Conservation (phyloP, 2,113 vertebrate genomes). For the Nothobranchius furzeri region DNA sequence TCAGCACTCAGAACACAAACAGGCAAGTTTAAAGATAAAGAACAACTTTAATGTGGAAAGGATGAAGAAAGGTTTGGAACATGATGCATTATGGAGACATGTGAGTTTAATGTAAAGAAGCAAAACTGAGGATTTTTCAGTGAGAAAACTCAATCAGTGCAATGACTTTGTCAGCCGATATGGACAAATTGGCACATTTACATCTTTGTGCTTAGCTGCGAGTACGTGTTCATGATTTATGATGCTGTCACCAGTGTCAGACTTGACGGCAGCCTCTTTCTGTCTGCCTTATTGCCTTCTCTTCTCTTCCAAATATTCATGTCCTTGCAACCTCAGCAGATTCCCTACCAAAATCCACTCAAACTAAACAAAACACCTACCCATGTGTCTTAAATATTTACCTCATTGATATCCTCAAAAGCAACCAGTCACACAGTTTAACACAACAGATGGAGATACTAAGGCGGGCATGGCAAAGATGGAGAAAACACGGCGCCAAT, state of each 20-base stretch:
- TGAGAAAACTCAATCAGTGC: background rate
- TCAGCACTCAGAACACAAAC: conserved; percentile 19
- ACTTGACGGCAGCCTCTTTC: conserved; percentile 1
- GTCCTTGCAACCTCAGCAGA: background rate
- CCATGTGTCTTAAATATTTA: conserved; percentile 41
- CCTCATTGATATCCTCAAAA: conserved; percentile 35
- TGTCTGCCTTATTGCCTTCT: background rate
- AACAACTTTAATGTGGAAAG: conserved; percentile 22
- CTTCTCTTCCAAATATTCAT: conserved; percentile 5
- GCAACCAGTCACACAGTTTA: conserved; percentile 55
- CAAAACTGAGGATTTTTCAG: conserved; percentile 32
- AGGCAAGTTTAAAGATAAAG: conserved; percentile 13
- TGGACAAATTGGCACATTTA: conserved; percentile 2
- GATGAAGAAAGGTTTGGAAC: background rate
- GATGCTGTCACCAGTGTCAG: conserved; percentile 6
- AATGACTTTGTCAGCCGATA: conserved; percentile 15
- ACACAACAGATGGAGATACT: conserved; percentile 62
- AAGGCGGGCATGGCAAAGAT: conserved; percentile 32
- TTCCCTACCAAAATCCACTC: background rate
- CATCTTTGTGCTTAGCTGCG: conserved; percentile 9
- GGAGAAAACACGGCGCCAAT: conserved; percentile 19
- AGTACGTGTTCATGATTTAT: conserved; percentile 20
- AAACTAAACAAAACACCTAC: conserved; percentile 9
- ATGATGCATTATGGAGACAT: background rate
- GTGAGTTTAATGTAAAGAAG: conserved; percentile 35